These are phyloP conservation scores for Scaptomyza hsui DNA, from an alignment of 1,140 invertebrate genomes.

Conservation along the genomic window DNA sequence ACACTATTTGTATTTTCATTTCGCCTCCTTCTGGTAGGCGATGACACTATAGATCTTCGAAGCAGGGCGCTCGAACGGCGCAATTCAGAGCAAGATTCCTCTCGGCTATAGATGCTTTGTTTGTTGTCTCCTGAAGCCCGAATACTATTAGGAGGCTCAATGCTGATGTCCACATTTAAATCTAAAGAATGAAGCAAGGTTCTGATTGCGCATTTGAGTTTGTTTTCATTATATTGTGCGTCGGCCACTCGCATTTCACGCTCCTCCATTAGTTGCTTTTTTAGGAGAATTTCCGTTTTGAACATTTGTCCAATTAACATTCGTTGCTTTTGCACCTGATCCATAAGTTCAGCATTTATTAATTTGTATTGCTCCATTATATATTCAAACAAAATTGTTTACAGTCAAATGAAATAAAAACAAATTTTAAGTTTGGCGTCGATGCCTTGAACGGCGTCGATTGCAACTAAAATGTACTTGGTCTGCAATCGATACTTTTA, in stretches of 20 bases:
- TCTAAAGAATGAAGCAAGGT: conserved; percentile 9
- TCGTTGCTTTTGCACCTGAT: conserved; percentile 54
- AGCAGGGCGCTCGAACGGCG: conserved; percentile 19
- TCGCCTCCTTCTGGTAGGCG: conserved; percentile 3
- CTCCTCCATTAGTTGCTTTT: conserved; percentile 40
- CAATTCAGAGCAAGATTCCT: conserved; percentile 10
- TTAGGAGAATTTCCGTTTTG: conserved; percentile 14
- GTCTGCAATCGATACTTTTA: no score
- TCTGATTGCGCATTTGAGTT: conserved; percentile 29
- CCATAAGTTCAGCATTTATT: conserved; percentile 53
- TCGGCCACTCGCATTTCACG: conserved; percentile 33
- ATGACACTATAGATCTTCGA: background rate
- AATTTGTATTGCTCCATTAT: conserved; percentile 55
- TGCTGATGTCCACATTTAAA: conserved; percentile 4
- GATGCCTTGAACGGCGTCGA: conserved; percentile 16
- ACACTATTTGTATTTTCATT: background rate
- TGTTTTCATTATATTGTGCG: conserved; percentile 22
- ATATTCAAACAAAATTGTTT: background rate
- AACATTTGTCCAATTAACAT: conserved; percentile 29
- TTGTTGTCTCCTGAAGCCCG: conserved; percentile 1
- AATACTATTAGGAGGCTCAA: background rate
- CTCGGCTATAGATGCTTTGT: background rate
- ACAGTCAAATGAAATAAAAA: no score
- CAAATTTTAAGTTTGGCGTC: conserved; percentile 51
- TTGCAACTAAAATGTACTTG: conserved; percentile 1